phyloP scores from a whole-genome alignment of 1,140 invertebrate genomes.

The Colletes latitarsis region DNA sequence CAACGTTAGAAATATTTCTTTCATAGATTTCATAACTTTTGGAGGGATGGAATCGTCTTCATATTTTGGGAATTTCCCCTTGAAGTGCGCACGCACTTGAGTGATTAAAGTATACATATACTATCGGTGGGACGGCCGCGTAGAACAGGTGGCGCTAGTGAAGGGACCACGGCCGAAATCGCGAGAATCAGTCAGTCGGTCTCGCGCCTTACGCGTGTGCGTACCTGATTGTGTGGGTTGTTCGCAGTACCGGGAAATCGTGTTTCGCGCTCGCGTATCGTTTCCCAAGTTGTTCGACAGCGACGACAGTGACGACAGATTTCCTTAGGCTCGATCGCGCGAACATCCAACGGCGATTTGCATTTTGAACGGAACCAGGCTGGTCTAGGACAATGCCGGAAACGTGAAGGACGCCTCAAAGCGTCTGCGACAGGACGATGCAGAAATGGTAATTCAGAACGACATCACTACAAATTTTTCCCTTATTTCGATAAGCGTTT shows the following conservation, averaged over 20 bases:
- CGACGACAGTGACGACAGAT: neutral
- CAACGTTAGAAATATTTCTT: too few relatives aligned
- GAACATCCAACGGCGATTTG: neutral
- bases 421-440: conserved; percentile 52
- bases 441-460: conserved; percentile 61
- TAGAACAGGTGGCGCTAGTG: conserved; percentile 68
- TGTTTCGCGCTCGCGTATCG: neutral
- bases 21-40: too few relatives aligned
- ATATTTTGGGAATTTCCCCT: too few relatives aligned
- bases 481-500: neutral
- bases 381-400: conserved; percentile 50
- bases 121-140: conserved; percentile 11
- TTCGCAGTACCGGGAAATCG: neutral
- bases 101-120: conserved; percentile 3
- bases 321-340: neutral
- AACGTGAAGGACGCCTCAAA: conserved; percentile 49
- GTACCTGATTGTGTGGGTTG: conserved; percentile 21
- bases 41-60: too few relatives aligned
- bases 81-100: too few relatives aligned
- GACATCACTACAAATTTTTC: neutral
- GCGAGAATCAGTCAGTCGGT: conserved; percentile 67
- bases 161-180: conserved; percentile 49
- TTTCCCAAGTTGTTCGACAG: conserved; percentile 6
- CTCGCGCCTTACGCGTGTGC: conserved; percentile 71
- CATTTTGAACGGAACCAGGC: conserved; percentile 14